Evolutionary conservation across 1,140 invertebrate genomes (phyloP).

Genomic region (Ips nitidus): DNA sequence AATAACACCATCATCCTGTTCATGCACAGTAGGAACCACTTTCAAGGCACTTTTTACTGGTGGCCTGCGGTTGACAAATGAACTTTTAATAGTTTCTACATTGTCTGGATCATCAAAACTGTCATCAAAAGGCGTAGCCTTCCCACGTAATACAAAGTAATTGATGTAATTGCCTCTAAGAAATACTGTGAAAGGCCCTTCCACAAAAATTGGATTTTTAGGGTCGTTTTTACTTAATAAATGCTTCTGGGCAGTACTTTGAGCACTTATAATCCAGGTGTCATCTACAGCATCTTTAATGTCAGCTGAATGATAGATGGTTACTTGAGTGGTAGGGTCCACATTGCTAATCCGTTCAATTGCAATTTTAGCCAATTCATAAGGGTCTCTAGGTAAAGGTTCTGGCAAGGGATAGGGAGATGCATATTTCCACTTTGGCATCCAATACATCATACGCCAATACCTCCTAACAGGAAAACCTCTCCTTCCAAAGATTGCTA

Average conservation of each 20-base stretch:
- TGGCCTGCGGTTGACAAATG: conserved; percentile 58
- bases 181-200: conserved; percentile 86
- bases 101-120: conserved; percentile 57
- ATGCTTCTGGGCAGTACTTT: conserved; percentile 75
- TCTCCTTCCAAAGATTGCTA: conserved; percentile 81
- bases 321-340: conserved; percentile 76
- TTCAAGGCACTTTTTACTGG: conserved; percentile 51
- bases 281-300: conserved; percentile 79
- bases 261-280: conserved; percentile 93
- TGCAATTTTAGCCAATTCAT: conserved; percentile 83
- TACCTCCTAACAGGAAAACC: conserved; percentile 80
- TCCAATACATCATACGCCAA: conserved; percentile 96
- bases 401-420: conserved; percentile 88
- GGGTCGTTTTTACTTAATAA: conserved; percentile 71
- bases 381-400: conserved; percentile 68
- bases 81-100: conserved; percentile 65
- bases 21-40: conserved; percentile 72
- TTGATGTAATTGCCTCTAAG: conserved; percentile 71
- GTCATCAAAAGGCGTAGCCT: conserved; percentile 55
- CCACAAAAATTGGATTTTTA: conserved; percentile 78
- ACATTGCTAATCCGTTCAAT: conserved; percentile 83
- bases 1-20: conserved; percentile 92
- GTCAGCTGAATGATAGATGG: conserved; percentile 69
- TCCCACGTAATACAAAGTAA: conserved; percentile 83
- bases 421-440: conserved; percentile 92